Evolutionary conservation across 2,888 invertebrate species (phyloP), one percentile per base, ranked within the genome.

Genomic region (Agriopis marginaria): DNA sequence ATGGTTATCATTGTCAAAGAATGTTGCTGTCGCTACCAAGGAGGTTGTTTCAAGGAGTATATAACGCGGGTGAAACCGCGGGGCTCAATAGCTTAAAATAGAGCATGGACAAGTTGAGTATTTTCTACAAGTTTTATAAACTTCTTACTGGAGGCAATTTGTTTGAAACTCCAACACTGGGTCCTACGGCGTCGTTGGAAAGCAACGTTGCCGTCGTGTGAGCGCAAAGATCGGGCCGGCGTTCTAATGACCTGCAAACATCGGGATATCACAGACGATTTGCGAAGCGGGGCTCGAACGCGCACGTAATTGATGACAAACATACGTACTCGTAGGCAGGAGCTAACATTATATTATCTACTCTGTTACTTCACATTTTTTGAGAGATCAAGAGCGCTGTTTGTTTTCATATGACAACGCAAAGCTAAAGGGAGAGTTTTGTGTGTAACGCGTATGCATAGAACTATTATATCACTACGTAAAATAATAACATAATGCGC

Each of bases 201-300:
- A 69, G 79, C 78, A 75, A 76, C 77, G 76, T 80, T 78, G 77
- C 76, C 77, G 75, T 82, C 79, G 79, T 76, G 82, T 76, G 79
- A 79, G 80, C 77, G 82, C 77, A 77, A 81, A 82, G 84, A 81
- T 81, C 81, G 74, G 66, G 65, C 70, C 49, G 60, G 72, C 72
- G 78, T 81, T 82, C 83, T 89, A 89, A 89, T 86, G 88, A 86
- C 80, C 82, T 88, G 87, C 85, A 89, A 89, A 89, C 86, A 88
- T 84, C 74, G 80, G 79, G 81, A 80, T 81, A 82, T 84, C 82
- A 81, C 83, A 80, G 73, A 73, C 81, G 83, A 86, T 84, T 86
- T 84, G 77, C 76, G 73, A 73, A 75, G 79, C 75, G 79, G 73
- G 75, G 73, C 79, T 77, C 76, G 75, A 76, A 70, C 71, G 62